Base-by-base conservation (phyloP, 2,113 vertebrate genomes). In the Gnathochromis pfefferi region DNA sequence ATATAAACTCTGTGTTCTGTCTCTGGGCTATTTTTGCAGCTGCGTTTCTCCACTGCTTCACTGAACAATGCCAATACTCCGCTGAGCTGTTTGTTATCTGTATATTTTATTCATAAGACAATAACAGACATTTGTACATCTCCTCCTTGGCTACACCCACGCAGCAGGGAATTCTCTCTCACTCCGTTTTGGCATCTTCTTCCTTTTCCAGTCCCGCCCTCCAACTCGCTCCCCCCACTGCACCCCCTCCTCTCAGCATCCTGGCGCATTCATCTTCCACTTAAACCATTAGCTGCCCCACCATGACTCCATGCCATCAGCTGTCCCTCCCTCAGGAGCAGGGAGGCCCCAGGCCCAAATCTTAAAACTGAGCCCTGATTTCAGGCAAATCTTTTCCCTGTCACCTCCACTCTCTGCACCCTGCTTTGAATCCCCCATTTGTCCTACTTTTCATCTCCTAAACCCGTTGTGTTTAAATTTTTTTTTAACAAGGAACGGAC, bases 91-190 rank as follows among this genome's bases (percentile, higher is more conserved):
- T 95, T 95, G 91, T 90, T 86, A 84, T 78, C 45, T 83, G 6
- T 80, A 89, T 94, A 89, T 86, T 93, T 95, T 95, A 96, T 95
- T 95, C 86, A 95, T 94, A 80, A 91, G 80, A 85, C 84, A 91
- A 87, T 93, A 84, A 84, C 38, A 92, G 84, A 92, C 90, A 89
- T 86, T 82, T 92, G 92, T 92, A 87, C 81, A 47, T 89, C 80
- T 90, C 83, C 70, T 85, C 40, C 88, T 90, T 68, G 16, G 73
- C 88, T 91, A 75, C 85, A 85, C 82, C 91, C 90, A 87, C 87
- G 51, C 92, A 85, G 85, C 87, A 93, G 84, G 91, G 51, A 83
- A 84, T 49, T 88, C 55, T 88, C 55, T 87, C 85, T 88, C 55
- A 82, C 85, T 49, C 19, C 2, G 9, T 89, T 91, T 89, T 93